Conservation (phyloP, 1,140 invertebrate genomes). For the Triops cancriformis region DNA sequence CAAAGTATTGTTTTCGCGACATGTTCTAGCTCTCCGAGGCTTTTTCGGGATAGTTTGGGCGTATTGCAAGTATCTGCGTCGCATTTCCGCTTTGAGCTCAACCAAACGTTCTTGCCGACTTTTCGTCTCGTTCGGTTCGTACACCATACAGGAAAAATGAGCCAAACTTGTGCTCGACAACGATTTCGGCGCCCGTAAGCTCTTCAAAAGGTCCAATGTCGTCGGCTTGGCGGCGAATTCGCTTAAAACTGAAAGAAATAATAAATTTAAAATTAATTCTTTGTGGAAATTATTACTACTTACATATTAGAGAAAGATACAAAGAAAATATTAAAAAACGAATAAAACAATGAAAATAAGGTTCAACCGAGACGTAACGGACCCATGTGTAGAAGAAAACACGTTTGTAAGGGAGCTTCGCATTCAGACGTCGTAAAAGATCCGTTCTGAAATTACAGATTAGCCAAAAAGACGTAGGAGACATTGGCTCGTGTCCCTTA, state of each 20-base stretch:
- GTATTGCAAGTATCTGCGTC: constrained; percentile 23
- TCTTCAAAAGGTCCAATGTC: not conserved
- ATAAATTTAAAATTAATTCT: too few species aligned
- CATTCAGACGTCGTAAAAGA: too few species aligned
- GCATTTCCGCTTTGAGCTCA: constrained; percentile 21
- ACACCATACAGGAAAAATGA: not conserved
- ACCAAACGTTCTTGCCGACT: not conserved
- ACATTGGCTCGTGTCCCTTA: too few species aligned
- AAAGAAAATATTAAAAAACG: too few species aligned
- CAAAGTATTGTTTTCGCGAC: not conserved
- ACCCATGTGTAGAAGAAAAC: too few species aligned
- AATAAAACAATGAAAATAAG: too few species aligned
- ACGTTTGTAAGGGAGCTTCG: too few species aligned
- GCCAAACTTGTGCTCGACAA: not conserved
- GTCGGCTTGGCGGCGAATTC: not conserved
- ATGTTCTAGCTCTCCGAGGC: not conserved
- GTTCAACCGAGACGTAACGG: too few species aligned
- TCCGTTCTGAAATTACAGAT: too few species aligned
- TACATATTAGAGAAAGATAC: too few species aligned
- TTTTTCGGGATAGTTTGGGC: constrained; percentile 11
- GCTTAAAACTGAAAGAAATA: not conserved
- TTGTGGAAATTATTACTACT: too few species aligned
- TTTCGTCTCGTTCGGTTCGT: not conserved
- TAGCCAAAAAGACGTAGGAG: too few species aligned
- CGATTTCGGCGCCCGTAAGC: not conserved